Conservation (phyloP, 2,888 invertebrate species). For the Brachypalpus laphriformis region DNA sequence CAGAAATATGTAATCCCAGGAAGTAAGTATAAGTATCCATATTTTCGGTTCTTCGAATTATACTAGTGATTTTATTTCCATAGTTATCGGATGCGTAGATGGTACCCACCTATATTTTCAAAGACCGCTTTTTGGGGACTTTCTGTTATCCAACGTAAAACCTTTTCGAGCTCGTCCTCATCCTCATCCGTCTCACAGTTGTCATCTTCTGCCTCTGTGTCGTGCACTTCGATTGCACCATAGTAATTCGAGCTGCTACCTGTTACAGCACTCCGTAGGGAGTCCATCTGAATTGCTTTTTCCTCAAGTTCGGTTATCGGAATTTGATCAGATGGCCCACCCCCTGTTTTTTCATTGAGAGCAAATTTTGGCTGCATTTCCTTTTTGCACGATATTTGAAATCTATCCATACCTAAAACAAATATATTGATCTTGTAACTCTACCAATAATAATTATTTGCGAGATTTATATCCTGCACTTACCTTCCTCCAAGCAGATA, state of each 20-base stretch:
- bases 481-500: too few species aligned
- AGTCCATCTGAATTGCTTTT: neutral
- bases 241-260: neutral
- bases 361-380: neutral
- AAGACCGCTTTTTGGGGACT: too few species aligned
- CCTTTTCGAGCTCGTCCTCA: neutral
- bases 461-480: too few species aligned
- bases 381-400: neutral
- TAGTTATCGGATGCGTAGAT: too few species aligned
- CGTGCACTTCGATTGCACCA: neutral
- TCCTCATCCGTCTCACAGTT: neutral
- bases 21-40: too few species aligned
- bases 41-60: too few species aligned
- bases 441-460: too few species aligned
- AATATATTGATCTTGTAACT: too few species aligned
- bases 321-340: neutral
- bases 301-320: neutral
- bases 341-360: neutral
- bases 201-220: neutral
- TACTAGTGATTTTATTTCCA: too few species aligned
- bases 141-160: neutral
- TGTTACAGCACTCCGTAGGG: conserved; percentile 2
- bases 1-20: too few species aligned
- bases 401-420: neutral
- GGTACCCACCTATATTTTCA: too few species aligned